These are phyloP conservation scores for Forficula auricularia DNA, from an alignment of 1,140 invertebrate species.

Conservation along the genomic window DNA sequence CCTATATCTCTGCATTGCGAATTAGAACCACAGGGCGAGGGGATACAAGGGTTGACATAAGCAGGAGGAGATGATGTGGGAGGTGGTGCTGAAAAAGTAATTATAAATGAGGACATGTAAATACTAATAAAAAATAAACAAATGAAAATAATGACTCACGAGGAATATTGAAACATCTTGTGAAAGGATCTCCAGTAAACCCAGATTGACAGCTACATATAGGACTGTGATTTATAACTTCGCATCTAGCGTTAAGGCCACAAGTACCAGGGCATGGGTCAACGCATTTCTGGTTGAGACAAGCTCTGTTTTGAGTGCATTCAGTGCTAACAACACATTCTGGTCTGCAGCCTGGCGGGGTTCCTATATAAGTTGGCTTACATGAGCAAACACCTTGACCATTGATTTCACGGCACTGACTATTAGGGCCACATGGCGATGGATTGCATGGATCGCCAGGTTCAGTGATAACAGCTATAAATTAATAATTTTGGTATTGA, in stretches of 20 bases:
- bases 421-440: conserved; percentile 30
- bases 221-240: conserved; percentile 28
- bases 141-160: conserved; percentile 22
- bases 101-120: no score
- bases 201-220: conserved; percentile 25
- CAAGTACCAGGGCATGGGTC: conserved; percentile 30
- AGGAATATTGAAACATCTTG: conserved; percentile 31
- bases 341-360: conserved; percentile 27
- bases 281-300: conserved; percentile 26
- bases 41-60: conserved; percentile 37
- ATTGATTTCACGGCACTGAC: conserved; percentile 27
- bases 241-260: conserved; percentile 28
- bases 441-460: conserved; percentile 20
- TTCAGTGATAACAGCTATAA: no score
- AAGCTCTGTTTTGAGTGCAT: conserved; percentile 25
- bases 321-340: conserved; percentile 28
- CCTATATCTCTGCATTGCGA: conserved; percentile 42
- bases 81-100: conserved; percentile 13
- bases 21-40: conserved; percentile 50
- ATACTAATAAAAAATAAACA: conserved; percentile 14
- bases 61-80: conserved; percentile 17
- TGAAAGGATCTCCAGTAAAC: conserved; percentile 33
- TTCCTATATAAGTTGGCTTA: conserved; percentile 28
- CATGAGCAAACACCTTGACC: conserved; percentile 32
- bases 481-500: conserved; percentile 7